Evolutionary conservation across 2,113 vertebrate genomes (phyloP).

Genomic region (Spea bombifrons): DNA sequence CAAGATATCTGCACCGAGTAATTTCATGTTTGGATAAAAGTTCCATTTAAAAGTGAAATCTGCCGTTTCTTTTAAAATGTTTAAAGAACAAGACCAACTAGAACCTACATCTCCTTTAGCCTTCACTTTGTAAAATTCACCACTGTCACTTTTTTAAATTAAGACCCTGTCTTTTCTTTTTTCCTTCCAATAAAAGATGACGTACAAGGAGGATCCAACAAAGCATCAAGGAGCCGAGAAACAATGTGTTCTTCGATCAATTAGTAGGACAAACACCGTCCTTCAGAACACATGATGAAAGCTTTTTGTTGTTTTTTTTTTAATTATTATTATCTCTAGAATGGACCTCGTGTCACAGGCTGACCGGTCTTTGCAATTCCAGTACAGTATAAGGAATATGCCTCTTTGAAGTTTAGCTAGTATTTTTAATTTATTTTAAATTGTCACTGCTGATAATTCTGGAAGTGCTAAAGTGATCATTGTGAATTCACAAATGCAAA

Average conservation of each 20-base stretch:
- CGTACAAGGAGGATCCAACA: slow-evolving; percentile 65
- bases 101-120: too few relatives aligned
- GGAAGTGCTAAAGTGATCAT: slow-evolving; percentile 57
- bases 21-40: too few relatives aligned
- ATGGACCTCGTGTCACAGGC: slow-evolving; percentile 22
- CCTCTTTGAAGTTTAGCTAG: slow-evolving; percentile 46
- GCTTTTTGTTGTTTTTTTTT: neutral
- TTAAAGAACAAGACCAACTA: too few relatives aligned
- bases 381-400: slow-evolving; percentile 47
- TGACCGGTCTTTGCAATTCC: slow-evolving; percentile 37
- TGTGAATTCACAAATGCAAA: slow-evolving; percentile 42
- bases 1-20: too few relatives aligned
- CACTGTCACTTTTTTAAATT: neutral
- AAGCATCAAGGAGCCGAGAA: slow-evolving; percentile 80
- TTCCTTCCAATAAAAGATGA: slow-evolving; percentile 64
- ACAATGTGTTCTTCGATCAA: slow-evolving; percentile 67
- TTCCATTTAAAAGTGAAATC: too few relatives aligned
- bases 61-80: too few relatives aligned
- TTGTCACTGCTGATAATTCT: slow-evolving; percentile 58
- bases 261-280: slow-evolving; percentile 52
- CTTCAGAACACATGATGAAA: slow-evolving; percentile 54
- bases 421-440: slow-evolving; percentile 73
- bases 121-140: too few relatives aligned
- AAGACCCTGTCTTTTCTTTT: slow-evolving; percentile 17
- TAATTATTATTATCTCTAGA: accelerated